Evolutionary conservation across 2,888 invertebrate genomes (phyloP).

Genomic region (Drosophila pullipes): DNA sequence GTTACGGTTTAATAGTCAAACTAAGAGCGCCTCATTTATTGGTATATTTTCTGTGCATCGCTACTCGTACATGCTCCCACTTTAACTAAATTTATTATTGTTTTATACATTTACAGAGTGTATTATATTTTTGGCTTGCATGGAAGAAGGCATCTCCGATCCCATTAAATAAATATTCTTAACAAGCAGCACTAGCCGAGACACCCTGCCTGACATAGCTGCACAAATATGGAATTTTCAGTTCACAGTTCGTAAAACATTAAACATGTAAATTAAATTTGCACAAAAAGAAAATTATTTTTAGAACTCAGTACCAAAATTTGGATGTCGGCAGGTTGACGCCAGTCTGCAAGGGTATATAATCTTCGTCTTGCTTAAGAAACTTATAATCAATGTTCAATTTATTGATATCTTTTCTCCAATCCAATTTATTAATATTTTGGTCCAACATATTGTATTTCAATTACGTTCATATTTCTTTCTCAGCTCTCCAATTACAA

Average conservation of each 20-base stretch:
- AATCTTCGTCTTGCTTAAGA: background rate
- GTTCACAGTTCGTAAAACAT: background rate
- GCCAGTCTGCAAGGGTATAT: background rate
- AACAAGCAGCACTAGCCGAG: background rate
- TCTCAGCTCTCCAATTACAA: slow-evolving; percentile 1
- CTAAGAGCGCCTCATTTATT: background rate
- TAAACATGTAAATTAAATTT: background rate
- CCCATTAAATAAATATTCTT: background rate
- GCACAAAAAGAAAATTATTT: background rate
- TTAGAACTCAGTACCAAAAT: background rate
- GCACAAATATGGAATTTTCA: background rate
- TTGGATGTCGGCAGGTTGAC: background rate
- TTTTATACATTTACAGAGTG: background rate
- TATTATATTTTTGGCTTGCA: background rate
- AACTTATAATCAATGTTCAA: background rate
- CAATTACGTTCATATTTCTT: background rate
- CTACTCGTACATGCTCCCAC: background rate
- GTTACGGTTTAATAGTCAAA: background rate
- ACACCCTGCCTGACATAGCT: background rate
- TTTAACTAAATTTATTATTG: background rate
- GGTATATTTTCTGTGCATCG: background rate
- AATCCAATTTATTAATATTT: slow-evolving; percentile 6
- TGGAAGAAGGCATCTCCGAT: background rate
- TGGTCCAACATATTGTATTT: background rate
- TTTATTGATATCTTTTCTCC: background rate